Evolutionary conservation across 2,113 vertebrate genomes (phyloP), one percentile per base, ranked within the genome.

Genomic region (Cyprinus carpio): DNA sequence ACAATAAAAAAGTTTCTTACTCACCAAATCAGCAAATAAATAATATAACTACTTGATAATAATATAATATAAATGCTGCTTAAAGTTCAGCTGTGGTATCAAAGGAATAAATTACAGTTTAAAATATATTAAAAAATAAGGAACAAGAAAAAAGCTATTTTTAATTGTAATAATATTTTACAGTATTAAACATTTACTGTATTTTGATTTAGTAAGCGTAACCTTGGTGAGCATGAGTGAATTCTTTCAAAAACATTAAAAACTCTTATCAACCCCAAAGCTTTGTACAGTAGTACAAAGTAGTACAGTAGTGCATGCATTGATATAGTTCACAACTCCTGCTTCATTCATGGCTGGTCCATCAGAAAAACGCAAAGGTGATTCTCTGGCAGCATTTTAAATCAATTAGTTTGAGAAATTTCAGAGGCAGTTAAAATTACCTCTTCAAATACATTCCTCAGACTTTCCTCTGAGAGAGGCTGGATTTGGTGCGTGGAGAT

Each of bases 401-500:
- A 81, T 51, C 62, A 34, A 69, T 67, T 69, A 23, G 43, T 27
- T 49, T 51, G 6, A 67, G 46, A 51, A 27, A 58, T 64, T 81
- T 75, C 60, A 64, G 58, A 64, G 40, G 23, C 78, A 64, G 56
- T 43, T 62, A 46, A 58, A 65, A 80, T 64, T 46, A 46, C 78
- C 37, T 46, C 84, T 81, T 75, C 56, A 74, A 81, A 80, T 54
- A 34, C 54, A 43, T 75, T 84, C 75, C 51, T 29, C 54, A 37
- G 85, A 25, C 40, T 75, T 27, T 79, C 51, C 69, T 79, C 64
- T 15, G 23, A 83, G 77, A 87, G 4, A 15, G 6, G n/a, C 87
- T 76, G 40, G 12, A 46, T 46, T 84, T 4, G 13, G 23, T 67
- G 11, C 2, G 43, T 65, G 75, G 69, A 4, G 31, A 29, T 29